phyloP scores from a whole-genome alignment of 2,797 vertebrate genomes.

The Crypturellus tataupa region DNA sequence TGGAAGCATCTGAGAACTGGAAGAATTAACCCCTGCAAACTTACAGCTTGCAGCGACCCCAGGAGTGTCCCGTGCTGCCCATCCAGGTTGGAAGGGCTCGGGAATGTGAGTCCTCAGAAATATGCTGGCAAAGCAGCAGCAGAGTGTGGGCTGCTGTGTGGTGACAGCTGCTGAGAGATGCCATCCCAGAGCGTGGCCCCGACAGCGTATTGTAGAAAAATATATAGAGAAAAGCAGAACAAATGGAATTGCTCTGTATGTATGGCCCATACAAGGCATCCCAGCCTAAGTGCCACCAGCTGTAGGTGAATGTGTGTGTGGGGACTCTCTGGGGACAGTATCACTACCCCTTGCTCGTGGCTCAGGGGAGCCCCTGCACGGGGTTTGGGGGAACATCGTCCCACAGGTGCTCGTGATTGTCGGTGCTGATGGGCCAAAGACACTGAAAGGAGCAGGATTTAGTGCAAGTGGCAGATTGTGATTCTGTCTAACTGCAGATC shows the following conservation, averaged over 20 bases:
- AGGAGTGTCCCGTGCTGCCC: not conserved
- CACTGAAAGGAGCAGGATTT: not conserved
- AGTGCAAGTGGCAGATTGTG: slow-evolving; percentile 13
- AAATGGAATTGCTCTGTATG: not conserved
- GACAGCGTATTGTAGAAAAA: not conserved
- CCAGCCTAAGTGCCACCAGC: not conserved
- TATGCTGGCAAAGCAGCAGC: not conserved
- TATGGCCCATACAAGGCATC: not conserved
- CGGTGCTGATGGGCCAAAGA: not conserved
- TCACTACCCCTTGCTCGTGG: not conserved
- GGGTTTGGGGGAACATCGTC: not conserved
- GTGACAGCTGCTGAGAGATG: not conserved
- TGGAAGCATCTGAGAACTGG: not conserved
- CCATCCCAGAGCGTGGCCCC: not conserved
- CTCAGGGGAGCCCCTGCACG: not conserved
- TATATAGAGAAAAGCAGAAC: not conserved
- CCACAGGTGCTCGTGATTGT: not conserved
- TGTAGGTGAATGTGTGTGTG: not conserved
- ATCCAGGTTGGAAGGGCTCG: not conserved
- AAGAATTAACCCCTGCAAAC: slow-evolving; percentile 33
- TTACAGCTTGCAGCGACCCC: slow-evolving; percentile 10
- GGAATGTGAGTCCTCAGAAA: not conserved
- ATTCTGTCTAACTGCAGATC: slow-evolving; percentile 28
- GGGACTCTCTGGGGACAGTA: not conserved
- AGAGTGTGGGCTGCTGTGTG: not conserved